Evolutionary conservation across 2,113 vertebrate species (phyloP).

Genomic region (Cacatua alba): DNA sequence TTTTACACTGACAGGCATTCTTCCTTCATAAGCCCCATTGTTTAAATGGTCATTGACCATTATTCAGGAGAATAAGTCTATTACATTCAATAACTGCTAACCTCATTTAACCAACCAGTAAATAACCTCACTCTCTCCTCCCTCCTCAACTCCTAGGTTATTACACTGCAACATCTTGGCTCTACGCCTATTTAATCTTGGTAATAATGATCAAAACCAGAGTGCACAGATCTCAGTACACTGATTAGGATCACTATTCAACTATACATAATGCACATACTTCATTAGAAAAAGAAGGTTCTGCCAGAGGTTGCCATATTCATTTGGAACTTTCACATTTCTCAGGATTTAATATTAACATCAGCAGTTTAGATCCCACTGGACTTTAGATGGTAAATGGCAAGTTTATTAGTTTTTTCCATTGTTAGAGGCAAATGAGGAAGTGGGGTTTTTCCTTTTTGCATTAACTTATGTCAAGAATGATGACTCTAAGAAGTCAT

Average conservation of each 20-base stretch:
- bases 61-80: slow-evolving; percentile 17
- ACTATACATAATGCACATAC: slow-evolving; percentile 26
- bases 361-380: slow-evolving; percentile 32
- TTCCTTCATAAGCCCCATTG: background rate
- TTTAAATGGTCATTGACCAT: slow-evolving; percentile 12
- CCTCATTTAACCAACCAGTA: slow-evolving; percentile 48
- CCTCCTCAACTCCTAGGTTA: slow-evolving; percentile 36
- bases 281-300: slow-evolving; percentile 54
- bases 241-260: slow-evolving; percentile 58
- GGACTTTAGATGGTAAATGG: slow-evolving; percentile 37
- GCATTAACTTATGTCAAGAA: slow-evolving; percentile 32
- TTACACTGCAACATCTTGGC: slow-evolving; percentile 51
- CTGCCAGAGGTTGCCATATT: slow-evolving; percentile 65
- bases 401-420: slow-evolving; percentile 12
- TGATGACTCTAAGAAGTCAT: background rate
- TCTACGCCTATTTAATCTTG: slow-evolving; percentile 39
- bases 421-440: slow-evolving; percentile 35
- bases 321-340: slow-evolving; percentile 8
- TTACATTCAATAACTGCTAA: slow-evolving; percentile 25
- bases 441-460: background rate
- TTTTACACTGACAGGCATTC: background rate
- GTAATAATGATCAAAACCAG: slow-evolving; percentile 71
- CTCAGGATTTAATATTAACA: slow-evolving; percentile 58
- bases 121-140: slow-evolving; percentile 16
- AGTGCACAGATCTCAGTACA: slow-evolving; percentile 41